Percentiles rank a stretch among this genome's conserved stretches.
phyloP scores from a whole-genome alignment of 2,113 vertebrate genomes.

The Fregetta grallaria region DNA sequence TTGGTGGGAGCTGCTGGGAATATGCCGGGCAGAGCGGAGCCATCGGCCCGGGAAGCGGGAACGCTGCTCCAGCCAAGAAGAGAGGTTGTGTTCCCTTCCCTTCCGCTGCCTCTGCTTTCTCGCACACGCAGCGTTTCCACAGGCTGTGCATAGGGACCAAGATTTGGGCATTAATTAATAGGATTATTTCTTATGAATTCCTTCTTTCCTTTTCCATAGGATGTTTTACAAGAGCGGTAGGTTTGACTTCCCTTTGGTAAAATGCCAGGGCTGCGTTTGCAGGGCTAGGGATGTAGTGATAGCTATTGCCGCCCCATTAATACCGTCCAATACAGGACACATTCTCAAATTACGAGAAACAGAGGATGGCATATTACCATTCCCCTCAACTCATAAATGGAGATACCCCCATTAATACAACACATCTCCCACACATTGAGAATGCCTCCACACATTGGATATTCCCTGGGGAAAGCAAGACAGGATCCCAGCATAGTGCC shows the following conservation, averaged over 20 bases:
- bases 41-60: fast-evolving
- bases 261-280: neutral
- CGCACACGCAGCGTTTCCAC: fast-evolving
- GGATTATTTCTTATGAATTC: constrained; percentile 44
- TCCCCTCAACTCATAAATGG: neutral
- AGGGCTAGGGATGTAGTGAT: fast-evolving
- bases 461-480: neutral
- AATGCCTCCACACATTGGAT: fast-evolving
- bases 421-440: neutral
- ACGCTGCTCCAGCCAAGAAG: fast-evolving
- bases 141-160: constrained; percentile 46
- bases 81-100: neutral
- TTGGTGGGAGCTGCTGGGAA: neutral
- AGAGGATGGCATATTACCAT: too few species aligned
- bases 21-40: fast-evolving
- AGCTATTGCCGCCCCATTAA: neutral
- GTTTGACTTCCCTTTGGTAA: neutral
- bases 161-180: constrained; percentile 50
- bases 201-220: neutral
- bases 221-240: fast-evolving
- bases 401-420: fast-evolving
- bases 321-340: fast-evolving
- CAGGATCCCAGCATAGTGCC: fast-evolving
- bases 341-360: neutral
- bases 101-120: neutral